Conservation (phyloP, 2,888 invertebrate genomes). For the Sphaerophoria rueppellii region DNA sequence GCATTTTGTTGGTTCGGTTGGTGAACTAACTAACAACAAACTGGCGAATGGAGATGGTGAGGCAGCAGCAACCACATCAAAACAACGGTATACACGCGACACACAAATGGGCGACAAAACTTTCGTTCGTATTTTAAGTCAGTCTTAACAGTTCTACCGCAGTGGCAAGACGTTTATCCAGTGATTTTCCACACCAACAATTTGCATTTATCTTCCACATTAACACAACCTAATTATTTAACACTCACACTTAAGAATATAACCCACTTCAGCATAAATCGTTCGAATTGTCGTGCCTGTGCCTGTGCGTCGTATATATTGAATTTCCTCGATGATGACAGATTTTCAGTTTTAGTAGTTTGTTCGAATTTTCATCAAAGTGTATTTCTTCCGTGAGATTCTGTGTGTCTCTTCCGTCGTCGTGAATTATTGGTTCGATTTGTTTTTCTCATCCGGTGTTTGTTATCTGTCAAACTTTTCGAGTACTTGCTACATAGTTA, state of each 20-base stretch:
- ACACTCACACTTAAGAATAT: not conserved
- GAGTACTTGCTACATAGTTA: not conserved
- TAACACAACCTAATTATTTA: constrained; percentile 1
- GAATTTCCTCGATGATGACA: constrained; percentile 8
- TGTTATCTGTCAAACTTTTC: not conserved
- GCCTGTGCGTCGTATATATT: constrained; percentile 13
- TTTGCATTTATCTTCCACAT: constrained; percentile 29
- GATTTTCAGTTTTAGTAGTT: constrained; percentile 44
- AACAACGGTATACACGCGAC: constrained; percentile 33
- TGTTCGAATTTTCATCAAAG: constrained; percentile 53
- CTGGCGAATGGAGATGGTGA: not conserved
- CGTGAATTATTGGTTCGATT: not conserved
- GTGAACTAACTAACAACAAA: constrained; percentile 8
- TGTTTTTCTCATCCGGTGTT: not conserved
- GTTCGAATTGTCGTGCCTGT: not conserved
- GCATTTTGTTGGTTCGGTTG: constrained; percentile 42
- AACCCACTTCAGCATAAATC: not conserved
- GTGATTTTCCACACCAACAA: constrained; percentile 54
- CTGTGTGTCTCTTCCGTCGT: constrained; percentile 44
- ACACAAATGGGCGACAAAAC: constrained; percentile 53
- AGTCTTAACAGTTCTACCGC: constrained; percentile 80
- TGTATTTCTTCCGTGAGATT: constrained; percentile 58
- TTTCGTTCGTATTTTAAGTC: constrained; percentile 61
- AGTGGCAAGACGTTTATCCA: constrained; percentile 78
- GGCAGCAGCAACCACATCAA: constrained; percentile 28